Conservation (phyloP, 2,888 invertebrate genomes). For the Caenorhabditis wallacei region DNA sequence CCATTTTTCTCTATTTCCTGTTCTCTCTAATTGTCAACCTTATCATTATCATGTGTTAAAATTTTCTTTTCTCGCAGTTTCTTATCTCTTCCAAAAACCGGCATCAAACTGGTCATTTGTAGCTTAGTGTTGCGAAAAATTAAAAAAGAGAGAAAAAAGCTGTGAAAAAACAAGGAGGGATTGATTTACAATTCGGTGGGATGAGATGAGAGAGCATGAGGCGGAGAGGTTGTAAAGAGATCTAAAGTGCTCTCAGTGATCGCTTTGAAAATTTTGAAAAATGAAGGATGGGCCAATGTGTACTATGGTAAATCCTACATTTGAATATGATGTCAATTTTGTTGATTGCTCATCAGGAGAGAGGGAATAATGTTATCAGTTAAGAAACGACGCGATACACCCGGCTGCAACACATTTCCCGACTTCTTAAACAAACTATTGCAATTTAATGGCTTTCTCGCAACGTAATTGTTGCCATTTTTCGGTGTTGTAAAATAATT, state of each 20-base stretch:
- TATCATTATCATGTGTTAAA: conserved; percentile 55
- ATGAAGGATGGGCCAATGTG: background rate
- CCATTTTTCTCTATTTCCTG: background rate
- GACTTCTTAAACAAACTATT: conserved; percentile 61
- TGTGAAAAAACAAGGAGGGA: conserved; percentile 22
- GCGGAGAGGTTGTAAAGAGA: conserved; percentile 38
- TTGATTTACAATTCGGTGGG: conserved; percentile 46
- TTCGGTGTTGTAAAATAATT: conserved; percentile 21
- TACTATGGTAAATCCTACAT: too few relatives aligned
- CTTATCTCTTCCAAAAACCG: conserved; percentile 27
- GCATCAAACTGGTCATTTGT: conserved; percentile 7
- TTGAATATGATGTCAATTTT: conserved; percentile 34
- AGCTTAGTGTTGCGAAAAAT: conserved; percentile 36
- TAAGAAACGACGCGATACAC: conserved; percentile 14
- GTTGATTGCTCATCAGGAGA: conserved; percentile 44
- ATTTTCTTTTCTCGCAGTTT: conserved; percentile 35
- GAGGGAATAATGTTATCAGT: conserved; percentile 43
- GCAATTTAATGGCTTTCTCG: conserved; percentile 19
- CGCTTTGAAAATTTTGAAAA: conserved; percentile 37
- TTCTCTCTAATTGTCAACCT: conserved; percentile 20
- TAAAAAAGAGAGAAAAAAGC: background rate
- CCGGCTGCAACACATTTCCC: conserved; percentile 42
- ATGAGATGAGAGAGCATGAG: conserved; percentile 3
- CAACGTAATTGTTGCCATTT: conserved; percentile 24
- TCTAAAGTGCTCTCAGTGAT: conserved; percentile 38